Conservation (phyloP, 2,113 vertebrate species). For the Capreolus pygargus region DNA sequence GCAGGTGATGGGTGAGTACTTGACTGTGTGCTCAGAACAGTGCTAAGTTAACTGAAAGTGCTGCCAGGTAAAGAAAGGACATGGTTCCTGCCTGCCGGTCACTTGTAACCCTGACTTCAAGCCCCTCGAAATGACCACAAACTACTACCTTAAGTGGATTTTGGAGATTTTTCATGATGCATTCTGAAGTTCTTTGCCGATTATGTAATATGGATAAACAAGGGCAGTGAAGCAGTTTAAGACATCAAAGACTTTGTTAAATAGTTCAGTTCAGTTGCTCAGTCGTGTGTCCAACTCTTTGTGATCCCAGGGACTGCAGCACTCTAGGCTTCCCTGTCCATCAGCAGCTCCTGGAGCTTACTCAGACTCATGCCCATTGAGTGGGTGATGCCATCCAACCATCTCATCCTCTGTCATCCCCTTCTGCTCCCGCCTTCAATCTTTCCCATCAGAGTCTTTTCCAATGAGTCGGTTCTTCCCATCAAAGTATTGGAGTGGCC, state of each 20-base stretch:
- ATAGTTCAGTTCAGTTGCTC: not conserved
- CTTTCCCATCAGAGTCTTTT: not conserved
- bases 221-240: not conserved
- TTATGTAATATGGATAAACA: not conserved
- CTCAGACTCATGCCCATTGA: not conserved
- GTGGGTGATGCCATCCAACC: not conserved
- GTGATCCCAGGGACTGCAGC: not conserved
- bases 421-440: not conserved
- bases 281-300: not conserved
- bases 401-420: not conserved
- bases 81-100: not conserved
- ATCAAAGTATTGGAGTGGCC: not conserved
- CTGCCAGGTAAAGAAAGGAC: not conserved
- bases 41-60: not conserved
- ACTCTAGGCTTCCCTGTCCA: not conserved
- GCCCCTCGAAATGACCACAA: not conserved
- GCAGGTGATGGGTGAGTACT: not conserved
- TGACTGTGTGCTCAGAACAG: not conserved
- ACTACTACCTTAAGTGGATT: not conserved
- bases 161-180: not conserved
- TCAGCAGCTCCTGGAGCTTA: not conserved
- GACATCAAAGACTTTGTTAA: not conserved
- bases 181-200: not conserved
- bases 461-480: not conserved
- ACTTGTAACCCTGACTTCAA: not conserved